Evolutionary conservation across 2,113 vertebrate species (phyloP).

Genomic region (Martes martes): DNA sequence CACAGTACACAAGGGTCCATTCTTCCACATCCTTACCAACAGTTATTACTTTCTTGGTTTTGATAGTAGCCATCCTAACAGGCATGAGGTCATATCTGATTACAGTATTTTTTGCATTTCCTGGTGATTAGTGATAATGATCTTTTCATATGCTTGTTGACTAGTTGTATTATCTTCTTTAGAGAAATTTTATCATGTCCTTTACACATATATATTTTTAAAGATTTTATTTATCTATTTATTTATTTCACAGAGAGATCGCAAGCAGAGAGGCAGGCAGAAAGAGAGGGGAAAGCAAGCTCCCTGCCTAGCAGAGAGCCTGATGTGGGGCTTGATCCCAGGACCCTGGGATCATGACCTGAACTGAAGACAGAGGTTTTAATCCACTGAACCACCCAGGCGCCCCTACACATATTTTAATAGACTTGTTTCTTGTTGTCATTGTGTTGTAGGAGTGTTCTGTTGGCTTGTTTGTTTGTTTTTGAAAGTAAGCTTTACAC

Average conservation of each 20-base stretch:
- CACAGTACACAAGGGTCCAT: background rate
- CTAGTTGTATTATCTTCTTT: background rate
- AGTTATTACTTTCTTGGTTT: background rate
- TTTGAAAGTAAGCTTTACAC: background rate
- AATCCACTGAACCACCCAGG: too few species aligned
- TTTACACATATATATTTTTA: background rate
- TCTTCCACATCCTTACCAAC: background rate
- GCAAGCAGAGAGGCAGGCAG: too few species aligned
- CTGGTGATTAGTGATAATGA: background rate
- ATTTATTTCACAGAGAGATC: too few species aligned
- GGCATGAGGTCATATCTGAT: background rate
- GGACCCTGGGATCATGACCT: too few species aligned
- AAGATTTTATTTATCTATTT: too few species aligned
- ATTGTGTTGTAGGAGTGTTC: background rate
- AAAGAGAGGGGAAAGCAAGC: too few species aligned
- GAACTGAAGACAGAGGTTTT: too few species aligned
- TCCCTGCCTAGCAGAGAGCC: too few species aligned
- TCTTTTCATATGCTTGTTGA: background rate
- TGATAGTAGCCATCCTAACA: background rate
- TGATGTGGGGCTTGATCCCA: too few species aligned
- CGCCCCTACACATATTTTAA: background rate
- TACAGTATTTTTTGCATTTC: background rate
- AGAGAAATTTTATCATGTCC: background rate
- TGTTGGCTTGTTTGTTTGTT: background rate
- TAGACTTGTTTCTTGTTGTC: background rate